Evolutionary conservation across 2,113 vertebrate genomes (phyloP).

Genomic region (Pangasianodon hypophthalmus): DNA sequence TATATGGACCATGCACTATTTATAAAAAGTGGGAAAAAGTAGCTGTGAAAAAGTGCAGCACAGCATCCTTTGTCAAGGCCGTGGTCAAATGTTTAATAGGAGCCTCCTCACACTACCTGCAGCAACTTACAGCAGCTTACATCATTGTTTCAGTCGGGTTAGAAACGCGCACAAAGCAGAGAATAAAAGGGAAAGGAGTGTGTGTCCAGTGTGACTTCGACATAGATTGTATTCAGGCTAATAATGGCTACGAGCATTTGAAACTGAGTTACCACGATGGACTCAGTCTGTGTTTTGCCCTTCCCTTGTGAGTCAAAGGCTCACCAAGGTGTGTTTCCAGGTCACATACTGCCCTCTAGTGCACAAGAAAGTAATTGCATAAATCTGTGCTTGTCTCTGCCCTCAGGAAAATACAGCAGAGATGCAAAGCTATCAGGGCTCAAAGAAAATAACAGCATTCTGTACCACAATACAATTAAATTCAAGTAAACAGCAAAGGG

Average conservation of each 20-base stretch:
- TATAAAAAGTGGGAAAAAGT: conserved; percentile 56
- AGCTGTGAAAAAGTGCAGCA: conserved; percentile 51
- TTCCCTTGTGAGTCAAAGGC: conserved; percentile 42
- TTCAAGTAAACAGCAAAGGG: conserved; percentile 18
- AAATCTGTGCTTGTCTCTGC: conserved; percentile 53
- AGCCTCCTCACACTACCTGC: conserved; percentile 43
- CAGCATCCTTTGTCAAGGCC: conserved; percentile 49
- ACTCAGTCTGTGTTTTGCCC: conserved; percentile 59
- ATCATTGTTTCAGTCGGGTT: conserved; percentile 55
- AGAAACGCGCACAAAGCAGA: conserved; percentile 40
- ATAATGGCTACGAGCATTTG: conserved; percentile 64
- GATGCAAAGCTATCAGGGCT: conserved; percentile 50
- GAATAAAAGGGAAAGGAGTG: conserved; percentile 38
- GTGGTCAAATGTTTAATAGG: conserved; percentile 47
- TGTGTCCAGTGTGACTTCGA: conserved; percentile 48
- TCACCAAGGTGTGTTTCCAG: conserved; percentile 58
- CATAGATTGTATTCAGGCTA: conserved; percentile 44
- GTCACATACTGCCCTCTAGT: conserved; percentile 81
- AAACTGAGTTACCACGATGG: conserved; percentile 67
- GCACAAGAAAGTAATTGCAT: conserved; percentile 45
- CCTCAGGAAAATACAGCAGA: conserved; percentile 58
- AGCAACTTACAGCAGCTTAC: conserved; percentile 58
- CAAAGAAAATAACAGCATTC: conserved; percentile 20
- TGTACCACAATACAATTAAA: conserved; percentile 42
- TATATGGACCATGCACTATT: conserved; percentile 54